Percentiles rank a stretch among this genome's conserved stretches.
These are phyloP conservation scores for Leptobrachium leishanense DNA, from an alignment of 2,113 vertebrate genomes.

Conservation along the genomic window DNA sequence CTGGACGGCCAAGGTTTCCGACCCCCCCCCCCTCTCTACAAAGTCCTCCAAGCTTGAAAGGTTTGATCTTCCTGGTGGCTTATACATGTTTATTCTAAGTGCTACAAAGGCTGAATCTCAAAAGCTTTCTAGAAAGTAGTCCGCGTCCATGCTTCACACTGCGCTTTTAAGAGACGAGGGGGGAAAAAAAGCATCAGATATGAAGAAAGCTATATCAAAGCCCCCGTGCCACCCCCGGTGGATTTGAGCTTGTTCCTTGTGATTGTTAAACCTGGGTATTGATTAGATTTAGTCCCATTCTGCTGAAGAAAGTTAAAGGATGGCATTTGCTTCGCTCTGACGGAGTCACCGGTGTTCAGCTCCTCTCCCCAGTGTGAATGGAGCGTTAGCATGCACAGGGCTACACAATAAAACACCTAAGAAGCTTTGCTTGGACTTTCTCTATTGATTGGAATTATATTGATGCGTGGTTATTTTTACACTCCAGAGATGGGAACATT, in stretches of 20 bases:
- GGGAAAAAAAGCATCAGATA: no score
- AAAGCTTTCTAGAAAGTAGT: no score
- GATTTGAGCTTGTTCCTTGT: slow-evolving; percentile 15
- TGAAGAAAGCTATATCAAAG: background rate
- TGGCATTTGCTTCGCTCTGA: slow-evolving; percentile 23
- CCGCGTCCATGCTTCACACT: background rate
- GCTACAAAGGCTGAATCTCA: no score
- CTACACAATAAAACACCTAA: slow-evolving; percentile 42
- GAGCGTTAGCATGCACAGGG: slow-evolving; percentile 13
- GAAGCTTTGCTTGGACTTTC: slow-evolving; percentile 34
- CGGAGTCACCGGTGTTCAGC: slow-evolving; percentile 17
- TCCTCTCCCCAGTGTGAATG: slow-evolving; percentile 35
- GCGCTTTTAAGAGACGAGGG: background rate
- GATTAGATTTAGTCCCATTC: slow-evolving; percentile 5
- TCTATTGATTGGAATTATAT: slow-evolving; percentile 49
- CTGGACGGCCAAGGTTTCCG: no score
- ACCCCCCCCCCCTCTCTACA: no score
- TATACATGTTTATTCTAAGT: no score
- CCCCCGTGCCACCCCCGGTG: background rate
- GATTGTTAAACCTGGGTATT: slow-evolving; percentile 27
- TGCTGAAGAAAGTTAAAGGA: slow-evolving; percentile 23
- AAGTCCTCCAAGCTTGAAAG: no score
- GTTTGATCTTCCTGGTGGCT: no score
- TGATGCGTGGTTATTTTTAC: slow-evolving; percentile 43
- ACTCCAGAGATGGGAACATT: slow-evolving; percentile 36